Conservation (phyloP, 2,797 vertebrate species). For the Pipistrellus pipistrellus region DNA sequence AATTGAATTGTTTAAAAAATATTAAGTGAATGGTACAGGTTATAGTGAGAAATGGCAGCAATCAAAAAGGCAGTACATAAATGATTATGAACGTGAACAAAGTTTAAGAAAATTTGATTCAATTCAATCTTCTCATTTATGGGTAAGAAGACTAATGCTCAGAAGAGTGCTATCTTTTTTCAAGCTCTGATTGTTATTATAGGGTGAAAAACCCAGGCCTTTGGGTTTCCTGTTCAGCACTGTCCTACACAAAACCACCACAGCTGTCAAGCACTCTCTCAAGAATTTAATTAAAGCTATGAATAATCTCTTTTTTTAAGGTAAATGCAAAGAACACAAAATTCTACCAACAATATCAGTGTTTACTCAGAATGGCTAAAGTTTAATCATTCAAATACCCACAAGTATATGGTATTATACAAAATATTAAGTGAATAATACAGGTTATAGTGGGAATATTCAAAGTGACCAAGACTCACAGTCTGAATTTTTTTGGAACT, state of each 20-base stretch:
- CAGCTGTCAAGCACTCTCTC: background rate
- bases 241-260: background rate
- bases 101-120: background rate
- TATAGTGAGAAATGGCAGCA: background rate
- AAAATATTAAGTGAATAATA: background rate
- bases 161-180: background rate
- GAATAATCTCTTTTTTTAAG: background rate
- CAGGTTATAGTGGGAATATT: background rate
- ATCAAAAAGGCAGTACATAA: background rate
- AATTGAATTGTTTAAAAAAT: background rate
- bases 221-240: background rate
- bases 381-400: slow-evolving; percentile 10
- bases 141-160: background rate
- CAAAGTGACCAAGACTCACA: slow-evolving; percentile 11
- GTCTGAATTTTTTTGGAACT: background rate
- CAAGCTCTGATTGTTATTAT: background rate
- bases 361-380: background rate
- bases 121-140: slow-evolving; percentile 3
- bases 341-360: background rate
- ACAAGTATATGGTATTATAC: background rate
- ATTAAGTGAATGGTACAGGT: background rate
- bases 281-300: background rate
- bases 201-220: background rate
- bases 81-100: slow-evolving; percentile 18
- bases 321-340: background rate